A percentile compares a stretch with the other conserved stretches of the same genome.
Evolutionary conservation across 2,888 invertebrate genomes (phyloP).

Genomic region (Yponomeuta evonymella): DNA sequence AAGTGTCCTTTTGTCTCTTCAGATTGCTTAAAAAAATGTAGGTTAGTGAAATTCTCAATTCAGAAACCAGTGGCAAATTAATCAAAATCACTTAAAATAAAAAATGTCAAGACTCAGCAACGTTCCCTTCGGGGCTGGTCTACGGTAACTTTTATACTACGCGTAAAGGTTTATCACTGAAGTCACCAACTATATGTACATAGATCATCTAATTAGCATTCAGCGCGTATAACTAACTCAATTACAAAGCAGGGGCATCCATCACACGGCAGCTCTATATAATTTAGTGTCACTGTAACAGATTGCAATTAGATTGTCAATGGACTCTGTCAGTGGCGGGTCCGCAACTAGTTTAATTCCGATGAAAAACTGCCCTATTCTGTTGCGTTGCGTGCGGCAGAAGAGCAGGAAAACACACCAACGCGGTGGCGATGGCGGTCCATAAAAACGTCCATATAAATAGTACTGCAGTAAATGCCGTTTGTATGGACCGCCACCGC

Average conservation of each 20-base stretch:
- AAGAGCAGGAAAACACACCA: neutral
- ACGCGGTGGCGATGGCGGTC: no score
- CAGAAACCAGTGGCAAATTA: no score
- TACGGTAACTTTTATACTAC: no score
- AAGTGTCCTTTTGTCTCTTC: no score
- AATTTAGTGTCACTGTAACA: slow-evolving; percentile 31
- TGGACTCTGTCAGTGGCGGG: slow-evolving; percentile 53
- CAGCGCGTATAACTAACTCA: neutral
- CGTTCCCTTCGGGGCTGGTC: no score
- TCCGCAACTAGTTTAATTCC: slow-evolving; percentile 49
- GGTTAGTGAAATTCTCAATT: no score
- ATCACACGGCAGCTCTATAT: slow-evolving; percentile 39
- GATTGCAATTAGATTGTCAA: slow-evolving; percentile 72
- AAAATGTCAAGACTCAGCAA: no score
- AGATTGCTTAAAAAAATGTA: no score
- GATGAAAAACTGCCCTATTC: slow-evolving; percentile 19
- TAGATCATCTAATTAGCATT: neutral
- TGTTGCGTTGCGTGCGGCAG: slow-evolving; percentile 29
- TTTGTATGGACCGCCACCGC: no score
- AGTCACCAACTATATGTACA: neutral
- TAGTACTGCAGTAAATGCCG: no score
- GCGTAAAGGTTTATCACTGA: neutral
- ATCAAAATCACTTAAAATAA: no score
- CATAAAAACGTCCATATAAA: no score
- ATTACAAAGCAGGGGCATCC: neutral